Base-by-base conservation (phyloP, 2,888 invertebrate genomes). In the Limnephilus rhombicus region DNA sequence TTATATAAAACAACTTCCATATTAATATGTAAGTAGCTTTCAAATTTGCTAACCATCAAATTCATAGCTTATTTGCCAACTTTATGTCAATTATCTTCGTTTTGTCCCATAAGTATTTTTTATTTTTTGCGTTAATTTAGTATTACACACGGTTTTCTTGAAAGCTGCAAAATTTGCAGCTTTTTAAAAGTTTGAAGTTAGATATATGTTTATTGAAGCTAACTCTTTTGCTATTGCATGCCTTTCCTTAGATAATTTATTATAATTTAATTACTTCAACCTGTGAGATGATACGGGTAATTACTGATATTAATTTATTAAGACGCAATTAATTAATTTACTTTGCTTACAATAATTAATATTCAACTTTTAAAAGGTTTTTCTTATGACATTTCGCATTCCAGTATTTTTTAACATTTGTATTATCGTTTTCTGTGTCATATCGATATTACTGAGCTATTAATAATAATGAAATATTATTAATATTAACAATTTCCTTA, bases 241-340 rank as follows among this genome's bases (percentile, higher is more conserved):
- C 1, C 9, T 68, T 68, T n/a, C 24, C 29, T 31, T 31, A 82
- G 29, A 7, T 82, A 82, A 31, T 53, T 82, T 82, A 31, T 68
- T 7, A 68, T 68, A 68, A 68, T 68, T 68, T 24, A 9, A 24
- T 24, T 68, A 9, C 68, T 24, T n/a, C 68, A 68, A 68, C 68
- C 68, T 68, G 68, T 68, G 68, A n/a, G 68, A 68, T n/a, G n/a
- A 68, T 68, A 68, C 68, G 68, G 68, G 68, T 68, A 68, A n/a
- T 68, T 4, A 68, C 3, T 68, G 68, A 68, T 68, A 68, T 68
- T 68, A 68, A 68, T 68, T 24, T n/a, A 68, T 68, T 68, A 9
- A 0, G 2, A n/a, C 2, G 24, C 68, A n/a, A 24, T 68, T 68
- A 68, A 68, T 68, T 68, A 68, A 3, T 68, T 68, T 68, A 15